These are phyloP conservation scores for Ferrisia virgata DNA, from an alignment of 2,888 invertebrate species.

Conservation along the genomic window DNA sequence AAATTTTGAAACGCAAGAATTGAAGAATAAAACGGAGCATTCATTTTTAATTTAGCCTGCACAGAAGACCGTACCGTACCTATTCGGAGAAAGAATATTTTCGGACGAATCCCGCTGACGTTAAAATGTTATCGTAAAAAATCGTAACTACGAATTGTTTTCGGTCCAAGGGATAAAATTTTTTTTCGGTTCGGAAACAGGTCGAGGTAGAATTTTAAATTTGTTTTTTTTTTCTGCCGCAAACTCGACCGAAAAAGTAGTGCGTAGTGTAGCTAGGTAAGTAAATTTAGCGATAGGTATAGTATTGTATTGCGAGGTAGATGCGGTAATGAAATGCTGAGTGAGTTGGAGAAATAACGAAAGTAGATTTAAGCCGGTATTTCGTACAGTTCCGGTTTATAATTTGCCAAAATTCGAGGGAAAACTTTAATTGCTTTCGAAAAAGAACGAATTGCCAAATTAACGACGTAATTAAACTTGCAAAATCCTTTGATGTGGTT, in stretches of 20 bases:
- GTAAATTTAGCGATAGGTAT: no score
- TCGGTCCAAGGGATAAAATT: background rate
- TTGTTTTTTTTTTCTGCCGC: background rate
- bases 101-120: background rate
- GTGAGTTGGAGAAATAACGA: background rate
- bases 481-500: conserved; percentile 43
- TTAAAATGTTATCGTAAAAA: background rate
- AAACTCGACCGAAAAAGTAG: background rate
- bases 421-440: conserved; percentile 40
- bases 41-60: background rate
- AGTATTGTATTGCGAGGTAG: background rate
- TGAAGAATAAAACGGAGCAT: background rate
- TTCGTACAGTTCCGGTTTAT: background rate
- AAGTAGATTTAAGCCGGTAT: background rate
- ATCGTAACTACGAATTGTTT: background rate
- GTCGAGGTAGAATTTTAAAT: background rate
- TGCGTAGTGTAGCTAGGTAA: background rate
- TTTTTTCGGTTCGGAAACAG: background rate
- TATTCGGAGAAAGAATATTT: background rate
- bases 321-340: background rate
- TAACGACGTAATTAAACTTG: conserved; percentile 44
- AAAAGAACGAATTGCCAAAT: conserved; percentile 40
- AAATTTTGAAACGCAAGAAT: background rate
- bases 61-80: background rate
- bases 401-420: conserved; percentile 7